Evolutionary conservation across 2,888 invertebrate genomes (phyloP), one percentile per base, ranked within the genome.

Genomic region (Acheta domesticus): DNA sequence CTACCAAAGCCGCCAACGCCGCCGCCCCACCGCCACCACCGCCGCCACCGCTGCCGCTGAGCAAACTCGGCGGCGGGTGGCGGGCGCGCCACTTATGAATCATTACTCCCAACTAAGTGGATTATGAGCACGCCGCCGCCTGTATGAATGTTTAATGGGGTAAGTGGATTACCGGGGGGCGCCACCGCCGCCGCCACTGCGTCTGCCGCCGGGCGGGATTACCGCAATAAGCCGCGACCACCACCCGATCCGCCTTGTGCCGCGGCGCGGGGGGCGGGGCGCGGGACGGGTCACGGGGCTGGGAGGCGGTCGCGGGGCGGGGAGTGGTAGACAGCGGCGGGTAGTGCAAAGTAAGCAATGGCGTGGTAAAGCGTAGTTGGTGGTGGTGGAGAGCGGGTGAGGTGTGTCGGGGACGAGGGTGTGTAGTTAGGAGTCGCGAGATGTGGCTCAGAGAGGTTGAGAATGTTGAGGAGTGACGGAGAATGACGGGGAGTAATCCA

Each of bases 141-240:
- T 78, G 81, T 83, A 83, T 83, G 82, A 82, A 83, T 83, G 82
- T 83, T 83, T 82, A 81, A 83, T 83, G 82, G 81, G 74, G 77
- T 82, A 83, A 83, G 83, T 83, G 82, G 83, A 83, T 83, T 83
- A 83, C 80, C 80, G 73, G 78, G 75, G 76, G 77, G 75, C 48
- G 73, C 78, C 36, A 76, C 77, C 74, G 11, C 49, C 49, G 36
- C 76, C 49, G 11, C 16, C 76, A 20, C 76, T 20, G n/a, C 48
- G 36, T 76, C 19, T 62, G 62, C 62, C 76, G 36, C 48, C 14
- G 48, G n/a, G 36, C 19, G 76, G 76, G 76, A 76, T 76, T 76
- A 76, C 48, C 36, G 48, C 76, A 76, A 49, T 36, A 76, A 76
- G 49, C 76, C 48, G 14, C n/a, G 62, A n/a, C n/a, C 62, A 62